These are phyloP conservation scores for Galaxias olidus DNA, from an alignment of 2,797 vertebrate genomes.

Conservation along the genomic window DNA sequence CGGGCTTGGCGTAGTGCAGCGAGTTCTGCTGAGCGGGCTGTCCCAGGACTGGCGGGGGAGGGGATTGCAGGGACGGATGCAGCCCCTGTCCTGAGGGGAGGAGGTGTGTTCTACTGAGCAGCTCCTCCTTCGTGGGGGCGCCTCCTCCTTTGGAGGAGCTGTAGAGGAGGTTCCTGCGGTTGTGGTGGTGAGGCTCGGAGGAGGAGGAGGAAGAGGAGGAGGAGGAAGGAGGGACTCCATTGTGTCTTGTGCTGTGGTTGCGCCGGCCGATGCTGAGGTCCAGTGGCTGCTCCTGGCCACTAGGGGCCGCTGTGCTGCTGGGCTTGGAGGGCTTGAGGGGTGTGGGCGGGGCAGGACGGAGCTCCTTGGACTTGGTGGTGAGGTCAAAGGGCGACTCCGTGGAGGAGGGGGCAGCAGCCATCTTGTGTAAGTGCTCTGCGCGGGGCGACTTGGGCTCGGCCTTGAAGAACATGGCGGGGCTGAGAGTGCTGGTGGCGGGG, in stretches of 20 bases:
- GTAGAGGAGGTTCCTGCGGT: conserved; percentile 89
- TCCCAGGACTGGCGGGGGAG: conserved; percentile 71
- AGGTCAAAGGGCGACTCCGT: conserved; percentile 95
- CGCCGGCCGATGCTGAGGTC: conserved; percentile 96
- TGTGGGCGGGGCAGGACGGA: conserved; percentile 74
- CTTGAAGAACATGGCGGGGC: conserved; percentile 92
- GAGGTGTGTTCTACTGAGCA: conserved; percentile 67
- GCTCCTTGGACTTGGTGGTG: conserved; percentile 93
- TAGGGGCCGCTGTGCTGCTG: conserved; percentile 59
- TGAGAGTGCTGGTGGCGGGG: conserved; percentile 83
- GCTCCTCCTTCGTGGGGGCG: conserved; percentile 75
- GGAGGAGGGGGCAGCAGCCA: conserved; percentile 73
- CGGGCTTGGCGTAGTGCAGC: conserved; percentile 72
- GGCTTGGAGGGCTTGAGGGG: conserved; percentile 74
- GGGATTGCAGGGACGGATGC: conserved; percentile 70
- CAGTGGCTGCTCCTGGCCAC: conserved; percentile 91
- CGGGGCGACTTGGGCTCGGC: conserved; percentile 93
- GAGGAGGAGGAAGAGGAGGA: too few species aligned
- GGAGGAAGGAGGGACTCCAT: conserved; percentile 66
- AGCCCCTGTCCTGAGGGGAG: conserved; percentile 44
- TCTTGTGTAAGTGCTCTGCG: conserved; percentile 80
- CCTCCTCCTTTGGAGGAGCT: conserved; percentile 76
- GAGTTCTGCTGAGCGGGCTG: conserved; percentile 78
- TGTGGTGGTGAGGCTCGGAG: conserved; percentile 68
- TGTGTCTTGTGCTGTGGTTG: conserved; percentile 88